Conservation (phyloP, 2,888 invertebrate species). For the Pilophorus perplexus region DNA sequence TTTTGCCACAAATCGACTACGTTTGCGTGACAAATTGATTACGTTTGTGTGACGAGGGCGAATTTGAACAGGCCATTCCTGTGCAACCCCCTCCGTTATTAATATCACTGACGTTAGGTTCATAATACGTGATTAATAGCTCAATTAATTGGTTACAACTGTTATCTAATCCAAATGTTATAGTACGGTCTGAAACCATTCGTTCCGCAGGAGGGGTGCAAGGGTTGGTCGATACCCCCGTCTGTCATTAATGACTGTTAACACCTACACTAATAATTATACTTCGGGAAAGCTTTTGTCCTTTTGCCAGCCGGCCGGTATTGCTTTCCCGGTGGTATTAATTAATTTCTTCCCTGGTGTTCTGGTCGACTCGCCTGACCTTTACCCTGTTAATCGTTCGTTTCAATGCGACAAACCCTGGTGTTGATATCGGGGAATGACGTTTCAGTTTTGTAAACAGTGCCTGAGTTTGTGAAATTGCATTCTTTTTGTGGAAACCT, state of each 20-base stretch:
- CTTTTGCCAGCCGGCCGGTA: neutral
- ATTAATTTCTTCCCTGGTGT: conserved; percentile 15
- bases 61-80: too few relatives aligned
- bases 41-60: too few relatives aligned
- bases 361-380: neutral
- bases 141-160: conserved; percentile 7
- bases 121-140: conserved; percentile 6
- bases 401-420: neutral
- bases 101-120: too few relatives aligned
- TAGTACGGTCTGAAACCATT: neutral
- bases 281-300: conserved; percentile 10
- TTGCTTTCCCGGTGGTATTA: neutral
- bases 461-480: too few relatives aligned
- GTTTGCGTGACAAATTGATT: too few relatives aligned
- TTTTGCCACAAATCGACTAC: too few relatives aligned
- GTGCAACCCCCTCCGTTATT: too few relatives aligned
- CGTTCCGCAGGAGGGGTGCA: too few relatives aligned
- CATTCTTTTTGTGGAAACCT: too few relatives aligned
- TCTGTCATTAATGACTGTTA: conserved; percentile 17
- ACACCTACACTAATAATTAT: neutral
- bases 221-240: neutral
- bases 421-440: neutral
- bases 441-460: too few relatives aligned
- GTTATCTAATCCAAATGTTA: conserved; percentile 5
- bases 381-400: neutral